Percentiles rank a stretch among this genome's conserved stretches.
Evolutionary conservation across 2,888 invertebrate genomes (phyloP).

Genomic region (Troilus luridus): DNA sequence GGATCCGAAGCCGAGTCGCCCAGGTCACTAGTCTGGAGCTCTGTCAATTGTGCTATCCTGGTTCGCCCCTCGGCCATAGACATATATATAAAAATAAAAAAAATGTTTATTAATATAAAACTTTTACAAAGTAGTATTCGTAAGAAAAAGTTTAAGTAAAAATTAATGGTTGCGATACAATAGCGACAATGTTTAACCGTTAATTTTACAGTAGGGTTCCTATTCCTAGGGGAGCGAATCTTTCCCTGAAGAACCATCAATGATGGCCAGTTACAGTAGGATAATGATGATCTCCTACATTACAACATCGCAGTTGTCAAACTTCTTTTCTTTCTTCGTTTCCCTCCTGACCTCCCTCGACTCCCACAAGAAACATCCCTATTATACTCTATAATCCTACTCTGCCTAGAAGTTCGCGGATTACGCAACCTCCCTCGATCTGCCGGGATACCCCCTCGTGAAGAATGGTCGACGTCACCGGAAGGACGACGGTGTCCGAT

Average conservation of each 20-base stretch:
- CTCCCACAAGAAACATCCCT: conserved; percentile 30
- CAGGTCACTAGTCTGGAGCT: no score
- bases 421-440: neutral
- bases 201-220: neutral
- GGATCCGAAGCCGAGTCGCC: no score
- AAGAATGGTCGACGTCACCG: neutral
- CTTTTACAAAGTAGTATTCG: neutral
- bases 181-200: neutral
- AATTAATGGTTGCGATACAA: neutral
- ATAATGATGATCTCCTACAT: conserved; percentile 4
- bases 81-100: no score
- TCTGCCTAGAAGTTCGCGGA: neutral
- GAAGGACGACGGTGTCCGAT: neutral
- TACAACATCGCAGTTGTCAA: neutral
- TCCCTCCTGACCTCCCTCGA: neutral
- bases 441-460: neutral
- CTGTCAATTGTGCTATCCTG: no score
- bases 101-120: no score
- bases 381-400: neutral
- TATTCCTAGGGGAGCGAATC: no score
- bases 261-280: neutral
- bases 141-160: neutral
- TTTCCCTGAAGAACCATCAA: neutral
- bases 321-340: neutral
- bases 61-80: no score